Evolutionary conservation across 2,888 invertebrate species (phyloP), one percentile per base, ranked within the genome.

Genomic region (Heteromurus nitidus): DNA sequence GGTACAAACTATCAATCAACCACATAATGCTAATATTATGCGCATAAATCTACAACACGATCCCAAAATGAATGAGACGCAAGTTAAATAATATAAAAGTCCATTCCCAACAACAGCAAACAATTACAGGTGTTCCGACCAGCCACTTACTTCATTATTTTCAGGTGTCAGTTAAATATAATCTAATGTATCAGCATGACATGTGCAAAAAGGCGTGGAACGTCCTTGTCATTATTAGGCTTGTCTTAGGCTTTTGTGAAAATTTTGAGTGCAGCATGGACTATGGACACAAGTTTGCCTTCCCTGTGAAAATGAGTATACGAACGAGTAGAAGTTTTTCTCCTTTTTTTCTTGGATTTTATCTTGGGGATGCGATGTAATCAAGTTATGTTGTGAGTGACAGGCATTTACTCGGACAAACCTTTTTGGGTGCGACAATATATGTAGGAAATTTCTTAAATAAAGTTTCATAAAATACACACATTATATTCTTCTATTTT

Each of bases 181-280:
- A 76, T 50, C 70, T 70, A 70, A 79, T 72, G 55, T 44, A 44
- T 67, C 70, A 65, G 22, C 36, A 72, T 55, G 62, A 77, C 47
- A 62, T 69, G 62, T 53, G 58, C 44, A 72, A 58, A 53, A 65
- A 79, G 79, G 79, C 79, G 79, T 79, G 70, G 79, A 79, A 28
- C 64, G 79, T 79, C 79, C 79, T 79, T 79, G 79, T 24, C 36
- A 53, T 24, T 65, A 62, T 64, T 55, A 72, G 79, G 72, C 55
- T 79, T 72, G 79, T 79, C 65, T 65, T n/a, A 13, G 20, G 11
- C 24, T 31, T 42, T 36, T 64, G 16, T 62, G 7, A 7, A 26
- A 58, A 62, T 16, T 31, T 30, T 16, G 62, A 62, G 22, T 55
- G 5, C n/a, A 22, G n/a, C 55, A 24, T 55, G 20, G 9, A 36